phyloP scores from a whole-genome alignment of 2,113 vertebrate species.

The Camelus dromedarius region DNA sequence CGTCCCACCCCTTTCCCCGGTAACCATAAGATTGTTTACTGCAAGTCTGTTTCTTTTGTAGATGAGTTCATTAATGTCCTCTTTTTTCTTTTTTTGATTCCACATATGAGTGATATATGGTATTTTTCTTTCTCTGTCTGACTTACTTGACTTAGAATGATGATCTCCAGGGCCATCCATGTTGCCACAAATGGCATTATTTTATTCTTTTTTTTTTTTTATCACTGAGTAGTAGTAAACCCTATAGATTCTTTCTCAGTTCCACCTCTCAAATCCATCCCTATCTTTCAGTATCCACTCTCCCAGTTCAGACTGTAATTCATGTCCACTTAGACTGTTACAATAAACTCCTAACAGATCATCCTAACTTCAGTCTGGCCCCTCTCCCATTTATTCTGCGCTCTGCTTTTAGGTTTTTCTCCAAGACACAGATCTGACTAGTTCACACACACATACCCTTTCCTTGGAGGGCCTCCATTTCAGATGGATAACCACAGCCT shows the following conservation, averaged over 20 bases:
- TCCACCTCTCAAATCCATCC: not conserved
- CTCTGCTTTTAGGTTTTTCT: constrained; percentile 7
- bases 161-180: too few species aligned
- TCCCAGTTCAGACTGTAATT: not conserved
- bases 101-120: too few species aligned
- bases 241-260: not conserved
- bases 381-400: not conserved
- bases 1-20: too few species aligned
- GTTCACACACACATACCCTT: not conserved
- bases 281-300: not conserved
- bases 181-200: too few species aligned
- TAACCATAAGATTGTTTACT: too few species aligned
- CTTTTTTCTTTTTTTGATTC: too few species aligned
- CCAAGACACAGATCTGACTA: not conserved
- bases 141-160: too few species aligned
- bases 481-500: not conserved
- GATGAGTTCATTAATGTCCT: too few species aligned
- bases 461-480: not conserved
- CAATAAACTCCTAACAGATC: not conserved
- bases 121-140: too few species aligned
- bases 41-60: too few species aligned
- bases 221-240: not conserved
- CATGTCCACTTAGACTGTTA: constrained; percentile 15
- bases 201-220: too few species aligned
- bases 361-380: not conserved